Percentiles rank a stretch among this genome's conserved stretches.
Evolutionary conservation across 1,140 invertebrate species (phyloP).

Genomic region (Acyrthosiphon pisum): DNA sequence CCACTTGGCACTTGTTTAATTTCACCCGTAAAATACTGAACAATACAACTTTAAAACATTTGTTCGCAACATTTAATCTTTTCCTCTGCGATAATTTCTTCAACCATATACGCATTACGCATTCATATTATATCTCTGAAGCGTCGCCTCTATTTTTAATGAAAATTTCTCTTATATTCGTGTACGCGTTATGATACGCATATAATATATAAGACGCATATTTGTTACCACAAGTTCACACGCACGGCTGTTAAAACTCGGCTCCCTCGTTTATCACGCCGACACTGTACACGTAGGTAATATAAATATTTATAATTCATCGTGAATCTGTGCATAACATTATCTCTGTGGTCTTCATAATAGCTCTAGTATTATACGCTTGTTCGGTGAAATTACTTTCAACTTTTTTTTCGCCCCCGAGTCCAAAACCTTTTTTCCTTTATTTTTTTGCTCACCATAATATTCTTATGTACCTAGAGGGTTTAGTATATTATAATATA

Average conservation of each 20-base stretch:
- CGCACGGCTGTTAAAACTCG: neutral
- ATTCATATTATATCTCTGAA: neutral
- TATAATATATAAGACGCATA: neutral
- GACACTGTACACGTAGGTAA: neutral
- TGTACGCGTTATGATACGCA: neutral
- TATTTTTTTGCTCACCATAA: neutral
- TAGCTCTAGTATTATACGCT: no score
- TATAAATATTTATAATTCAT: slow-evolving; percentile 31
- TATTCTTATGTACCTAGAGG: neutral
- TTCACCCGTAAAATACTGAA: neutral
- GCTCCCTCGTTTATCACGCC: neutral
- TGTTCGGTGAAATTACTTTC: neutral
- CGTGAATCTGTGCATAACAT: neutral
- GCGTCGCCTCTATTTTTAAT: neutral
- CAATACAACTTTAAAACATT: slow-evolving; percentile 11
- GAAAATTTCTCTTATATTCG: slow-evolving; percentile 6
- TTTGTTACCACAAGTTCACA: neutral
- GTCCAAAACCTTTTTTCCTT: neutral
- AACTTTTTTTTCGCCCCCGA: neutral
- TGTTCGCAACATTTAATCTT: slow-evolving; percentile 16
- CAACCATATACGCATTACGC: neutral
- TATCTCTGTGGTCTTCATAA: neutral
- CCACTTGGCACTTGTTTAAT: slow-evolving; percentile 9
- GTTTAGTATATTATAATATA: neutral
- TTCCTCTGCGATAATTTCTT: slow-evolving; percentile 7